Evolutionary conservation across 2,888 invertebrate genomes (phyloP).

Genomic region (Chorisops tibialis): DNA sequence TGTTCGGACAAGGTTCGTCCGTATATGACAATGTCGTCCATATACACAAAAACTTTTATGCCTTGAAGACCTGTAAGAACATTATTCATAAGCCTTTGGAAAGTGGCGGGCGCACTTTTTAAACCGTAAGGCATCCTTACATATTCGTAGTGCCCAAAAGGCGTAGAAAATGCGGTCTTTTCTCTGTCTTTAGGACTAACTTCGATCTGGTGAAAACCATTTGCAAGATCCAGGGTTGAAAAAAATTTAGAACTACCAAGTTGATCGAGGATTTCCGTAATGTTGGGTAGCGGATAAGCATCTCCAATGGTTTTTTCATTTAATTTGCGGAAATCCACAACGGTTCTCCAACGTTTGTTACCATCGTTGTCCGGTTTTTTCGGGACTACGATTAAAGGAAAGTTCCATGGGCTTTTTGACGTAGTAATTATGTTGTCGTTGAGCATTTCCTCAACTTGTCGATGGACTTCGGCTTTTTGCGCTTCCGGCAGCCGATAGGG

Average conservation of each 20-base stretch:
- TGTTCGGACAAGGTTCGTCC: conserved; percentile 11
- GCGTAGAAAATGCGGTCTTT: conserved; percentile 3
- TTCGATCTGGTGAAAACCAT: conserved; percentile 7
- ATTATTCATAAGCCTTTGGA: conserved; percentile 32
- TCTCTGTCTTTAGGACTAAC: neutral
- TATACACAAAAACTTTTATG: conserved; percentile 22
- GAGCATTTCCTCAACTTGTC: conserved; percentile 40
- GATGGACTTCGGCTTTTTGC: conserved; percentile 28
- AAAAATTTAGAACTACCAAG: neutral
- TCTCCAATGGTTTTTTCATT: conserved; percentile 3
- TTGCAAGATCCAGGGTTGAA: neutral
- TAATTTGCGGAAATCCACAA: conserved; percentile 30
- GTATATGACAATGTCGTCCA: neutral
- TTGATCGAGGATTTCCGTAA: conserved; percentile 1
- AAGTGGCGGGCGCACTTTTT: conserved; percentile 6
- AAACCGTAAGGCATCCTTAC: neutral
- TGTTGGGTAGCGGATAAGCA: neutral
- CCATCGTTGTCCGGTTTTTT: conserved; percentile 42
- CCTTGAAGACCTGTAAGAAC: conserved; percentile 35
- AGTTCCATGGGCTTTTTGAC: too few relatives aligned
- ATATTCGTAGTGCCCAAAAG: conserved; percentile 9
- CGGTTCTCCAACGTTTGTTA: conserved; percentile 40
- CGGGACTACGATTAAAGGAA: too few relatives aligned
- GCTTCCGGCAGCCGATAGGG: conserved; percentile 25
- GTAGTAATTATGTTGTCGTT: conserved; percentile 38